A percentile compares a stretch with the other conserved stretches of the same genome.
Evolutionary conservation across 2,113 vertebrate genomes (phyloP).

Genomic region (Pogonocichla stellata): DNA sequence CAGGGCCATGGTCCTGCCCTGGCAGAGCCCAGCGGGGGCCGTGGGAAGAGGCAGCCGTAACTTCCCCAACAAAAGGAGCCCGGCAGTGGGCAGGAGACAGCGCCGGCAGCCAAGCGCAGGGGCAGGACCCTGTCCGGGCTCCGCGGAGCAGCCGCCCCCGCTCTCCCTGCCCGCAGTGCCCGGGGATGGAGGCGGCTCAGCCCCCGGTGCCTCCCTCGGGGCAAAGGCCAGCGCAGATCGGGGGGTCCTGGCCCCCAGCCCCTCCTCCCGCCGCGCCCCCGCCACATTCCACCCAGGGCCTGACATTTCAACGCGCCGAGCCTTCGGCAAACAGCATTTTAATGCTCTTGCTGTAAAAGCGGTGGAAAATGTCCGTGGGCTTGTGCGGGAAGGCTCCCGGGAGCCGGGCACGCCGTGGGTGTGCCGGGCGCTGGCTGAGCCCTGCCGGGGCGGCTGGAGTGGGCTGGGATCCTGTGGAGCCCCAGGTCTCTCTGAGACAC

Average conservation of each 20-base stretch:
- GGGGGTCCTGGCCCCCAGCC: background rate
- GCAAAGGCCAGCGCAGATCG: background rate
- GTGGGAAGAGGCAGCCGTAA: conserved; percentile 58
- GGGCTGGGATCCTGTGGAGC: background rate
- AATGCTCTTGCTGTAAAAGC: background rate
- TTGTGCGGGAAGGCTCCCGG: background rate
- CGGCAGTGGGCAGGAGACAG: conserved; percentile 28
- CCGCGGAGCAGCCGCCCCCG: background rate
- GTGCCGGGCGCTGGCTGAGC: background rate
- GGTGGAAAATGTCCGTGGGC: conserved; percentile 1
- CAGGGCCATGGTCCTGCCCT: background rate
- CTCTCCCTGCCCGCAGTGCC: background rate
- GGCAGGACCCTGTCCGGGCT: background rate
- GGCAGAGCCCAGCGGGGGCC: conserved; percentile 51
- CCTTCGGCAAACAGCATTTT: background rate
- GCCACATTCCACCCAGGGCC: conserved; percentile 4
- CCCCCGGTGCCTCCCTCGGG: background rate
- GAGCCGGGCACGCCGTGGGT: background rate
- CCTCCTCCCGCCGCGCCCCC: background rate
- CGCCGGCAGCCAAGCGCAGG: background rate
- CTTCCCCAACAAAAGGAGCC: conserved; percentile 69
- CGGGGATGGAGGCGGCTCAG: background rate
- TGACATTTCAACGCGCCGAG: conserved; percentile 9
- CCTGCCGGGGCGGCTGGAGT: background rate
- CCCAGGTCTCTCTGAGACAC: rapidly evolving